These are phyloP conservation scores for Bucorvus abyssinicus DNA, from an alignment of 2,797 vertebrate species.

Conservation along the genomic window DNA sequence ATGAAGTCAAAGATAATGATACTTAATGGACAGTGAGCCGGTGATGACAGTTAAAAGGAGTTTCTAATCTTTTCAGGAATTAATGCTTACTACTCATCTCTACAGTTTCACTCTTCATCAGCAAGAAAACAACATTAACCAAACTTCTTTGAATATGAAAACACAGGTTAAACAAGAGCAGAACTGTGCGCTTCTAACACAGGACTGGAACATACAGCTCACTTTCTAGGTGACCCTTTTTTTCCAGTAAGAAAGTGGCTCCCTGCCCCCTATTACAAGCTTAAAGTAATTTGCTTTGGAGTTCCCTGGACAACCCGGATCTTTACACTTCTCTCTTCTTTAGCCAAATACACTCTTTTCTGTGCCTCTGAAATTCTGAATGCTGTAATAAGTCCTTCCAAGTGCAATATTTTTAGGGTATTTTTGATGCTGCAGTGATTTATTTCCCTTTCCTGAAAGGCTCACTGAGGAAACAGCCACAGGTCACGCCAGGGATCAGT, in stretches of 20 bases:
- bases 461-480: not conserved
- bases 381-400: not conserved
- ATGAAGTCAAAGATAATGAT: not conserved
- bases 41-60: not conserved
- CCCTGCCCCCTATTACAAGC: not conserved
- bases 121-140: not conserved
- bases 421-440: slow-evolving; percentile 18
- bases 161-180: slow-evolving; percentile 43
- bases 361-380: not conserved
- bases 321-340: slow-evolving; percentile 14
- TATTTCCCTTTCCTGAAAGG: not conserved
- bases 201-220: not conserved
- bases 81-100: not conserved
- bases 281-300: not conserved
- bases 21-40: not conserved
- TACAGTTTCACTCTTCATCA: not conserved
- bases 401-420: slow-evolving; percentile 16
- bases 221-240: slow-evolving; percentile 24
- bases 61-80: not conserved
- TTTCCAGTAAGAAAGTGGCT: not conserved
- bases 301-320: not conserved
- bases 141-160: not conserved
- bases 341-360: slow-evolving; percentile 7
- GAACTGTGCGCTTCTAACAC: not conserved
- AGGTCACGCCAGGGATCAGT: not conserved